Conservation (phyloP, 2,797 vertebrate species). For the Darevskia nairensis region DNA sequence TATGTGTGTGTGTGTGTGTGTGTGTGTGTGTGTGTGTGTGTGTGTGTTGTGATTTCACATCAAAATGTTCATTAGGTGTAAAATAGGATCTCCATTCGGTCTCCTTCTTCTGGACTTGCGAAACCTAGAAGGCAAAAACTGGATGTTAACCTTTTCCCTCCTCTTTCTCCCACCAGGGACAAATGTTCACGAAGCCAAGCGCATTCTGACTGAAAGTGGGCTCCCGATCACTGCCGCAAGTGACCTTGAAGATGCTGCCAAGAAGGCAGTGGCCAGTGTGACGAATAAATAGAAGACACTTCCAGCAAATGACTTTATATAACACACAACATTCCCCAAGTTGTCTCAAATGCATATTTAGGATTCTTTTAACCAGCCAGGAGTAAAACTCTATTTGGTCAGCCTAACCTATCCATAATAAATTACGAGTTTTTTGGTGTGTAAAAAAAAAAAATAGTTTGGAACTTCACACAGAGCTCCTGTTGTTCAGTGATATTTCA, state of each 20-base stretch:
- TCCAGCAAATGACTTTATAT: neutral
- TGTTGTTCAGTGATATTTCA: constrained; percentile 17
- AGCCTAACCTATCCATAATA: accelerated
- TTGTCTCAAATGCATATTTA: neutral
- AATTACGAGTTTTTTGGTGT: constrained; percentile 32
- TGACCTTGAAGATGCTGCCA: constrained; percentile 95
- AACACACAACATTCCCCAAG: constrained; percentile 23
- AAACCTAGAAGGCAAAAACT: neutral
- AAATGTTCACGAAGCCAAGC: constrained; percentile 93
- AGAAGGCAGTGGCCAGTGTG: constrained; percentile 92
- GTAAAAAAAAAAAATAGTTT: constrained; percentile 11
- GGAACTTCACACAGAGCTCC: neutral
- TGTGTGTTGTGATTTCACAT: too few species aligned
- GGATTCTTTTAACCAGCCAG: neutral
- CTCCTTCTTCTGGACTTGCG: too few species aligned
- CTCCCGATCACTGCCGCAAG: constrained; percentile 90
- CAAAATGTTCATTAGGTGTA: too few species aligned
- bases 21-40: too few species aligned
- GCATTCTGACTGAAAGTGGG: constrained; percentile 90
- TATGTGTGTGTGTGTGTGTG: too few species aligned
- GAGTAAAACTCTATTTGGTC: neutral
- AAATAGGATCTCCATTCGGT: too few species aligned
- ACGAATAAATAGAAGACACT: constrained; percentile 79
- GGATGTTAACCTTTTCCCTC: neutral
- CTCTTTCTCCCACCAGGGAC: constrained; percentile 82